Evolutionary conservation across 2,888 invertebrate genomes (phyloP), one percentile per base, ranked within the genome.

Genomic region (Acronicta psi): DNA sequence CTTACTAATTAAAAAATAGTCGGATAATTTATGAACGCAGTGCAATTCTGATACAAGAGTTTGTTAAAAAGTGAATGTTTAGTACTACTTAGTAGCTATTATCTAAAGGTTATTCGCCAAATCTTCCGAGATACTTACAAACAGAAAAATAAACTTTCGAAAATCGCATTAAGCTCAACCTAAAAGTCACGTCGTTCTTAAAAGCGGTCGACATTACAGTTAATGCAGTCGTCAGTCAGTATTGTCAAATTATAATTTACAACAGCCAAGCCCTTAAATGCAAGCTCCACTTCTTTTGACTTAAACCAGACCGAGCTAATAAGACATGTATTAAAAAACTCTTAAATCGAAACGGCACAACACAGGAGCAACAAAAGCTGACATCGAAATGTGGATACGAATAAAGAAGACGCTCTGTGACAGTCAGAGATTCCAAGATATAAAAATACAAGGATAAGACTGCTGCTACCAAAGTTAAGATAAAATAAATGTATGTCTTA

Each of bases 361-460:
- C 79, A 80, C 77, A 72, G 78, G 72, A 77, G 80, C 82, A 83
- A 85, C 82, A 87, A 87, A 86, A 88, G 83, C 80, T 88, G 86
- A 86, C 89, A 87, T 81, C 81, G 80, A 82, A 82, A 84, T 83
- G 80, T 86, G 86, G 85, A 83, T 86, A 78, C 80, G 83, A 82
- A 88, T 85, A 86, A 90, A 84, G 82, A 83, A 84, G 85, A 86
- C 75, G 78, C 79, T 75, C 80, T 83, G 86, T 85, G 88, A 88
- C 87, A 85, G 83, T 79, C 79, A 59, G 78, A 84, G 86, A 87
- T 86, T 80, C 80, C 82, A 80, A 84, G 84, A 85, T 84, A 85
- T 76, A 77, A 81, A 69, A 75, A 73, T 49, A 75, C 84, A 76
- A 84, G 44, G 25, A 70, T 76, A 77, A 47, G 61, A 64, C 52